These are phyloP conservation scores for Acanthurus lineatus DNA, from an alignment of 2,797 vertebrate species.

Conservation along the genomic window DNA sequence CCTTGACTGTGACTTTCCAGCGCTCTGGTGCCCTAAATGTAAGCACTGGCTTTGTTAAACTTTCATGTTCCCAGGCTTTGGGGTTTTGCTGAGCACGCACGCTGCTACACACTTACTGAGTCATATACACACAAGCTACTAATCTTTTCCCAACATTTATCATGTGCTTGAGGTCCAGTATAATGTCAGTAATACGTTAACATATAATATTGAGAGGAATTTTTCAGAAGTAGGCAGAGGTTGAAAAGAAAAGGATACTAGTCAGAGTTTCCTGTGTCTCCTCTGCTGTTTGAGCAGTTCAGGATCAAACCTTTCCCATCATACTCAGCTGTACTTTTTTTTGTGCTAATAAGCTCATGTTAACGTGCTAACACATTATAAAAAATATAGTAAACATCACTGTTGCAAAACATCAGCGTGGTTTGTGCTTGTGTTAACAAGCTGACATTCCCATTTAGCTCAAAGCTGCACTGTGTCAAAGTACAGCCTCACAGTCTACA, in stretches of 20 bases:
- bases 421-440: neutral
- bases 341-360: too few relatives aligned
- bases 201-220: neutral
- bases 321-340: neutral
- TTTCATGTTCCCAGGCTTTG: slow-evolving; percentile 40
- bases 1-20: slow-evolving; percentile 8
- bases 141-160: slow-evolving; percentile 10
- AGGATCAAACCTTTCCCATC: neutral
- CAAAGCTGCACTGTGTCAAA: neutral
- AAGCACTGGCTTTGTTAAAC: slow-evolving; percentile 59
- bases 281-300: too few relatives aligned
- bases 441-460: neutral
- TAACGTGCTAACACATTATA: too few relatives aligned
- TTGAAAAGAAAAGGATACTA: neutral
- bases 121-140: slow-evolving; percentile 1
- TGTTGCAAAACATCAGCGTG: too few relatives aligned
- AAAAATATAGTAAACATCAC: too few relatives aligned
- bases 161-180: neutral
- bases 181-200: neutral
- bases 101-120: slow-evolving; percentile 25
- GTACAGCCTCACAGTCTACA: neutral
- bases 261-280: too few relatives aligned
- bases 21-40: slow-evolving; percentile 41
- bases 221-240: neutral
- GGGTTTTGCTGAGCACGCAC: slow-evolving; percentile 51